Conservation (phyloP, 2,888 invertebrate genomes). For the Metellina segmentata region DNA sequence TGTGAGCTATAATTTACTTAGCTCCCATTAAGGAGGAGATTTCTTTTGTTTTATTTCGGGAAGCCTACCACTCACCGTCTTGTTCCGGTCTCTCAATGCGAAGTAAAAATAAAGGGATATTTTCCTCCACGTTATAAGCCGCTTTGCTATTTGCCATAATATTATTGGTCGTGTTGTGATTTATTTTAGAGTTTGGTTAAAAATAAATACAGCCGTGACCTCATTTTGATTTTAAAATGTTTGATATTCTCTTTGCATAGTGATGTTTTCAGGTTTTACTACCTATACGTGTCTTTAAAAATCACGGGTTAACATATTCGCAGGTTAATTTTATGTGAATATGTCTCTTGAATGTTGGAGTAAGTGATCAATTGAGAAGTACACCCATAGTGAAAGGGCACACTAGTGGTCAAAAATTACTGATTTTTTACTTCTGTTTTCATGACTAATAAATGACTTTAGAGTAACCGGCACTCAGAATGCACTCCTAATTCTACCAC, state of each 20-base stretch:
- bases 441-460: no score
- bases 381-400: no score
- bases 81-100: neutral
- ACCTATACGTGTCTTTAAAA: no score
- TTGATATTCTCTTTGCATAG: neutral
- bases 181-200: neutral
- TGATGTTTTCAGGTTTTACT: no score
- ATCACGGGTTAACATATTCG: no score
- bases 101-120: neutral
- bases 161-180: neutral
- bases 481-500: no score
- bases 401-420: no score
- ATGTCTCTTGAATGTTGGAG: no score
- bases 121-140: neutral
- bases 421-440: no score
- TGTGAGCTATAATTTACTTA: conserved; percentile 51
- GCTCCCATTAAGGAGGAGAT: conserved; percentile 30
- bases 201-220: neutral
- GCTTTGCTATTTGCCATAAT: neutral
- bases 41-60: conserved; percentile 61
- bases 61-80: neutral
- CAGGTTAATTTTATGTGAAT: no score
- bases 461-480: no score
- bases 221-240: neutral
- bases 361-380: no score